Evolutionary conservation across 2,888 invertebrate species (phyloP).

Genomic region (Lathronympha strigana): DNA sequence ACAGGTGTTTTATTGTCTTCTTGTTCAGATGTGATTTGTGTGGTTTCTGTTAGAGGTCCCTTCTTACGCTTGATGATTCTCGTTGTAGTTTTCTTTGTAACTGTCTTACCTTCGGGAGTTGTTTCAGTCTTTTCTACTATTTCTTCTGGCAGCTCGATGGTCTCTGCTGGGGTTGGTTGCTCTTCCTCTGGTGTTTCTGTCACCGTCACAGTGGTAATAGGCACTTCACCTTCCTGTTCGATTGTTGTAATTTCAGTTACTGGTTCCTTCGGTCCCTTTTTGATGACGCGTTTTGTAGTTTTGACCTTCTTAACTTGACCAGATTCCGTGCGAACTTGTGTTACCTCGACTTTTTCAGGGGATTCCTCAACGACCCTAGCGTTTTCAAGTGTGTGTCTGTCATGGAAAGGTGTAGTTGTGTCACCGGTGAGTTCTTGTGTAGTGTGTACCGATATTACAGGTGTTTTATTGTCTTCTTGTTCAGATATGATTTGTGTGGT

Average conservation of each 20-base stretch:
- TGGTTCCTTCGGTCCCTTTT: conserved; percentile 60
- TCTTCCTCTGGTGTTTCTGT: conserved; percentile 53
- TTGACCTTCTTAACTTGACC: conserved; percentile 35
- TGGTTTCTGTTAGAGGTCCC: not conserved
- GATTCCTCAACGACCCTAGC: not conserved
- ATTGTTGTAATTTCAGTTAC: conserved; percentile 60
- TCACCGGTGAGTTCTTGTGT: not conserved
- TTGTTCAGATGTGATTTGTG: not conserved
- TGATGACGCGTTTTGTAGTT: conserved; percentile 57
- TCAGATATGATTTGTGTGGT: not conserved
- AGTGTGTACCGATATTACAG: not conserved
- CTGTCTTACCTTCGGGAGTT: conserved; percentile 46
- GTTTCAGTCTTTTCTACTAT: conserved; percentile 2
- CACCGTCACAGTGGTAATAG: conserved; percentile 51
- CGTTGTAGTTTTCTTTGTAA: conserved; percentile 56
- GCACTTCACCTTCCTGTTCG: conserved; percentile 55
- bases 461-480: not conserved
- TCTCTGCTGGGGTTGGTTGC: conserved; percentile 45
- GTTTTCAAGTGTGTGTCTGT: not conserved
- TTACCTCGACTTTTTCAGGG: not conserved
- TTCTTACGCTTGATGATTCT: conserved; percentile 46
- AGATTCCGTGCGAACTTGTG: conserved; percentile 27
- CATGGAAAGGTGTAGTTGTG: not conserved
- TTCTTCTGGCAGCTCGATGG: conserved; percentile 51
- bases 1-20: not conserved